Percentiles rank a stretch among this genome's conserved stretches.
These are phyloP conservation scores for Callocephalon fimbriatum DNA, from an alignment of 2,113 vertebrate species.

Conservation along the genomic window DNA sequence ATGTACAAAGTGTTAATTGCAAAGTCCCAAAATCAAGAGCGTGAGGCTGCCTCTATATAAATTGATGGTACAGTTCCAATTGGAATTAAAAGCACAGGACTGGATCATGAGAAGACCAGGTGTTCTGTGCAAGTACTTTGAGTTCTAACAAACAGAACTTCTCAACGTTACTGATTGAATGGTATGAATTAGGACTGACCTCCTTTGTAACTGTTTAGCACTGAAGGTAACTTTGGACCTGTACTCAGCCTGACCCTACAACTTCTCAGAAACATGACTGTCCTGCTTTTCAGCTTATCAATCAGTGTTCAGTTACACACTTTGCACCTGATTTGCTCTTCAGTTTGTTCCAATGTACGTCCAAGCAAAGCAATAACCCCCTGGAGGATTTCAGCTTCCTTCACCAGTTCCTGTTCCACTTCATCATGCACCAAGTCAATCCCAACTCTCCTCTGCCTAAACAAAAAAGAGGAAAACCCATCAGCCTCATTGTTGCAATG, in stretches of 20 bases:
- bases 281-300: neutral
- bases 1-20: neutral
- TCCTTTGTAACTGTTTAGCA: neutral
- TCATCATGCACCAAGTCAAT: slow-evolving; percentile 84
- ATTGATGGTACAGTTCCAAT: neutral
- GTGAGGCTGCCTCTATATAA: neutral
- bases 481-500: neutral
- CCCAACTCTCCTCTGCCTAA: slow-evolving; percentile 81
- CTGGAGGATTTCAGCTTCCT: slow-evolving; percentile 82
- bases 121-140: neutral
- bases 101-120: neutral
- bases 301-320: neutral
- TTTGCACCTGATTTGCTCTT: slow-evolving; percentile 89
- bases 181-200: neutral
- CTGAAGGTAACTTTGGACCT: neutral
- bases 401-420: slow-evolving; percentile 85
- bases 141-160: neutral
- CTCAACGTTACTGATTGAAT: neutral
- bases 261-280: neutral
- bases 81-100: neutral
- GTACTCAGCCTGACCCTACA: neutral
- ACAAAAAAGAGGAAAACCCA: neutral
- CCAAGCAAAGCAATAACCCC: slow-evolving; percentile 79
- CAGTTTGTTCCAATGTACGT: slow-evolving; percentile 81
- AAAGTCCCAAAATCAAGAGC: neutral